Evolutionary conservation across 2,113 vertebrate species (phyloP).

Genomic region (Reinhardtius hippoglossoides): DNA sequence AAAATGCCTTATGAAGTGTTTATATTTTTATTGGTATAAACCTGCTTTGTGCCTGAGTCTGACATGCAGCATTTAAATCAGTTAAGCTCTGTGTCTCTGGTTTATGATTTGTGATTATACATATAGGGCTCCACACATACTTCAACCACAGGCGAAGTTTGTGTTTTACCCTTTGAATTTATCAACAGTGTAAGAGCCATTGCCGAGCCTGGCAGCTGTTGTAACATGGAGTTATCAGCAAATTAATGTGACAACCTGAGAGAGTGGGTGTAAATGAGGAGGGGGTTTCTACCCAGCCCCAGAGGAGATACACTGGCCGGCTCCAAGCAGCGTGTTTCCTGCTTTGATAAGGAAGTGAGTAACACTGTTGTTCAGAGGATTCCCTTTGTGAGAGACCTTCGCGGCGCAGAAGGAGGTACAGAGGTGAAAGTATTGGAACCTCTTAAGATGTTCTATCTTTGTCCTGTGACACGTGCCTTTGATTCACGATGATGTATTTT

Average conservation of each 20-base stretch:
- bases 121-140: background rate
- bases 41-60: background rate
- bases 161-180: background rate
- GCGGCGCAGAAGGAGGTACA: no score
- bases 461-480: no score
- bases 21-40: background rate
- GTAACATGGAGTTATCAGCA: constrained; percentile 23
- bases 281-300: background rate
- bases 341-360: no score
- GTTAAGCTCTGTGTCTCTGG: background rate
- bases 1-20: background rate
- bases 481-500: no score
- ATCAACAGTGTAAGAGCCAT: background rate
- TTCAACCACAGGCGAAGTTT: background rate
- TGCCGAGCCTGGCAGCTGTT: constrained; percentile 15
- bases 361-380: no score
- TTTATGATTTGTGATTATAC: background rate
- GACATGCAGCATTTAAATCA: background rate
- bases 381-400: no score
- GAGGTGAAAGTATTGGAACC: background rate
- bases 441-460: background rate
- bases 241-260: constrained; percentile 42
- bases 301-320: constrained; percentile 9
- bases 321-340: constrained; percentile 8
- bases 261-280: constrained; percentile 42